phyloP scores from a whole-genome alignment of 2,797 vertebrate species.

The Rachycentron canadum region DNA sequence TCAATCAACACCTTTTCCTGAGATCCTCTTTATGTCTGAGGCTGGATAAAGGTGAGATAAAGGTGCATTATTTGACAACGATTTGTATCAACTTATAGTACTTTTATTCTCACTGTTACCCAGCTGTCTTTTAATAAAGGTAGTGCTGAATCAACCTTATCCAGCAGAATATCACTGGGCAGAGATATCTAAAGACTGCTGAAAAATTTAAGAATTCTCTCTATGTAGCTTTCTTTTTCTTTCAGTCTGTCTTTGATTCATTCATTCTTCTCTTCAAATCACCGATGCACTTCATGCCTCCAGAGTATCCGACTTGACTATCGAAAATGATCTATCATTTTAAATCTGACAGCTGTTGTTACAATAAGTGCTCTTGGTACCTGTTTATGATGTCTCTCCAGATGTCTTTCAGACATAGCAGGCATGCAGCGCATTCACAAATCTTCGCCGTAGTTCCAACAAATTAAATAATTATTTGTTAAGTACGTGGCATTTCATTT shows the following conservation, averaged over 20 bases:
- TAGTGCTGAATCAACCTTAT: conserved; percentile 45
- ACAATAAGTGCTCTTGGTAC: conserved; percentile 60
- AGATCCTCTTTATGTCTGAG: background rate
- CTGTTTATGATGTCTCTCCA: conserved; percentile 63
- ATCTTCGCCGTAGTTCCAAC: conserved; percentile 33
- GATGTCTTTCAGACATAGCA: conserved; percentile 60
- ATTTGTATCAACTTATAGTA: conserved; percentile 6
- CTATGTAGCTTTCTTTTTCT: conserved; percentile 23
- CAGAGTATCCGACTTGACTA: conserved; percentile 57
- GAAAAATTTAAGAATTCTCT: conserved; percentile 16
- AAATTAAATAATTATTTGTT: conserved; percentile 29
- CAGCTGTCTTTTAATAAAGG: conserved; percentile 25
- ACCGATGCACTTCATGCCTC: conserved; percentile 60
- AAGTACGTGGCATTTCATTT: background rate
- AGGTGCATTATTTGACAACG: background rate
- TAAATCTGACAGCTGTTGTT: conserved; percentile 71
- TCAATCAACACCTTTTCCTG: background rate
- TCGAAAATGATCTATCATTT: conserved; percentile 71
- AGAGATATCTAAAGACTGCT: conserved; percentile 33
- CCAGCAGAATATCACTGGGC: conserved; percentile 27
- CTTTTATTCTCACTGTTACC: conserved; percentile 24
- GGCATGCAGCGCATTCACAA: conserved; percentile 46
- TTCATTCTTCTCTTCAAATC: conserved; percentile 52
- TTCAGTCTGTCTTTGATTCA: conserved; percentile 38
- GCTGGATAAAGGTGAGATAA: conserved; percentile 14